A percentile compares a stretch with the other conserved stretches of the same genome.
Evolutionary conservation across 2,797 vertebrate species (phyloP).

Genomic region (Toxotes lorentzi): DNA sequence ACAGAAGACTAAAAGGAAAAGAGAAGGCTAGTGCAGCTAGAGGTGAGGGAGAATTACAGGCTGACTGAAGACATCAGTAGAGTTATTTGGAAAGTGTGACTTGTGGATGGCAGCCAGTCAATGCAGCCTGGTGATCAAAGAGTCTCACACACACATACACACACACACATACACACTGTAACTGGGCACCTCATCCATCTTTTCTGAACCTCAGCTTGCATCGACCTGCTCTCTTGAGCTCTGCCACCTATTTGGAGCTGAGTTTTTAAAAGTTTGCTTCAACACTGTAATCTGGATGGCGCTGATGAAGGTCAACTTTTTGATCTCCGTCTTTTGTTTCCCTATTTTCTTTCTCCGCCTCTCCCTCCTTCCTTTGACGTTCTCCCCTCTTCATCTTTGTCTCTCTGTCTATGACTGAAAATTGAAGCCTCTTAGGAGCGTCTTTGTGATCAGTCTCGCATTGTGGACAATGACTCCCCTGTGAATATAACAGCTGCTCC

Average conservation of each 20-base stretch:
- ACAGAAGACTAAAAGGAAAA: neutral
- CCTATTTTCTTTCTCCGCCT: neutral
- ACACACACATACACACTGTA: constrained; percentile 17
- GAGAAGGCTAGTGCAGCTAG: neutral
- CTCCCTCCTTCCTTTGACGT: constrained; percentile 25
- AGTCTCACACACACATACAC: constrained; percentile 23
- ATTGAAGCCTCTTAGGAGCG: constrained; percentile 26
- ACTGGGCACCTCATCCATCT: constrained; percentile 28
- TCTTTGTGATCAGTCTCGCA: constrained; percentile 53
- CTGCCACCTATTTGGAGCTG: constrained; percentile 25
- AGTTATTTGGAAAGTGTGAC: constrained; percentile 40
- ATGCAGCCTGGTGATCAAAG: constrained; percentile 50
- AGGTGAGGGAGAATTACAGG: neutral
- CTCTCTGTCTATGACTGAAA: constrained; percentile 14
- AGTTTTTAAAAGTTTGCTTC: constrained; percentile 19
- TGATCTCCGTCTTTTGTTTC: constrained; percentile 2
- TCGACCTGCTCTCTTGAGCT: constrained; percentile 33
- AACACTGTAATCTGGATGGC: neutral
- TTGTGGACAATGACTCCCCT: constrained; percentile 56
- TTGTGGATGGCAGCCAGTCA: constrained; percentile 56
- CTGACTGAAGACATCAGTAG: constrained; percentile 9
- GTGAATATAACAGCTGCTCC: constrained; percentile 56
- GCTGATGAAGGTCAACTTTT: constrained; percentile 48
- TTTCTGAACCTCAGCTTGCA: constrained; percentile 35
- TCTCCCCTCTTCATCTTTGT: constrained; percentile 14